Evolutionary conservation across 2,888 invertebrate genomes (phyloP).

Genomic region (Cryptocephalus primarius): DNA sequence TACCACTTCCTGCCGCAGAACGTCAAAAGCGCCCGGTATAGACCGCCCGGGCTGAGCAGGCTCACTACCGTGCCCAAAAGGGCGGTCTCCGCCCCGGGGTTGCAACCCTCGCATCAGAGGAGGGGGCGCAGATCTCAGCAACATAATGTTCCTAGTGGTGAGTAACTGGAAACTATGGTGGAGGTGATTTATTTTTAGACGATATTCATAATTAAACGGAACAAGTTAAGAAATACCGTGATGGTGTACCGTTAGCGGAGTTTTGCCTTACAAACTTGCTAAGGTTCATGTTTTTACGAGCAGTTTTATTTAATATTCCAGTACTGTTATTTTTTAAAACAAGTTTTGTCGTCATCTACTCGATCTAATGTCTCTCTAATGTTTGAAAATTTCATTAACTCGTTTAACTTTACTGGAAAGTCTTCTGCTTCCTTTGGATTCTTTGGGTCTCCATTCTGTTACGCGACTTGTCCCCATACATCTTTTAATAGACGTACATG

Average conservation of each 20-base stretch:
- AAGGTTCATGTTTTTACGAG: too few species aligned
- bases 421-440: too few species aligned
- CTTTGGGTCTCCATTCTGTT: too few species aligned
- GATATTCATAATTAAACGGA: neutral
- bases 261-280: neutral
- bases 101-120: conserved; percentile 54
- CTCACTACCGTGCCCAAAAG: conserved; percentile 51
- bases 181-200: conserved; percentile 1
- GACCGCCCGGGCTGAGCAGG: conserved; percentile 71
- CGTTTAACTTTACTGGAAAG: too few species aligned
- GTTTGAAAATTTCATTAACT: too few species aligned
- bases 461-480: too few species aligned
- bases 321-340: too few species aligned
- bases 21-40: conserved; percentile 77
- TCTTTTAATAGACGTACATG: too few species aligned
- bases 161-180: conserved; percentile 30
- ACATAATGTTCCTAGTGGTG: conserved; percentile 43
- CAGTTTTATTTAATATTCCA: too few species aligned
- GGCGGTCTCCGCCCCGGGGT: conserved; percentile 64
- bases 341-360: too few species aligned
- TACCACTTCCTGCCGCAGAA: conserved; percentile 47
- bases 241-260: neutral
- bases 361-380: too few species aligned
- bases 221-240: neutral
- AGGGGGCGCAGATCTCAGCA: conserved; percentile 40